Percentiles rank a stretch among this genome's conserved stretches.
Evolutionary conservation across 1,140 invertebrate species (phyloP).

Genomic region (Bathynomus jamesi): DNA sequence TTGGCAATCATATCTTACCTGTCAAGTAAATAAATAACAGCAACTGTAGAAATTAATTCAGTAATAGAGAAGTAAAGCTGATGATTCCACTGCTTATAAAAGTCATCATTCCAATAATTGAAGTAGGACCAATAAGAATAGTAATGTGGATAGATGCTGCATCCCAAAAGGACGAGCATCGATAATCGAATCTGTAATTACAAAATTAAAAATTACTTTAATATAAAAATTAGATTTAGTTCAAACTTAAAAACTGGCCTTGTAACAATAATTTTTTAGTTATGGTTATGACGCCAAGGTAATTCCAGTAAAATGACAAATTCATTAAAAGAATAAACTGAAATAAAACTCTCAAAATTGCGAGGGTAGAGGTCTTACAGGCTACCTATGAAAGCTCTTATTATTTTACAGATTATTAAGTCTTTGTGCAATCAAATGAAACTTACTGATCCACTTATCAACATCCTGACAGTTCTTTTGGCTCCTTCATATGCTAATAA

Average conservation of each 20-base stretch:
- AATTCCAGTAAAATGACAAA: background rate
- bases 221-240: background rate
- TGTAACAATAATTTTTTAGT: background rate
- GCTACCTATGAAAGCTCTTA: too few relatives aligned
- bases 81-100: constrained; percentile 65
- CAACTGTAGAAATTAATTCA: constrained; percentile 60
- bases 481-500: constrained; percentile 63
- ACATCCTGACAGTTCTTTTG: constrained; percentile 54
- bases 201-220: background rate
- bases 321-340: background rate
- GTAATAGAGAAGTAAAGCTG: constrained; percentile 65
- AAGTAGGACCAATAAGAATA: constrained; percentile 77
- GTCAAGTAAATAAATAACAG: constrained; percentile 49
- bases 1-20: constrained; percentile 43
- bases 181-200: constrained; percentile 49
- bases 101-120: constrained; percentile 78
- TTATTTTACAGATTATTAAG: too few relatives aligned
- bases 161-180: constrained; percentile 62
- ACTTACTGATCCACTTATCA: constrained; percentile 44
- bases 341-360: background rate
- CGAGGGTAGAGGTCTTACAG: too few relatives aligned
- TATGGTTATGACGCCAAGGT: background rate
- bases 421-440: too few relatives aligned
- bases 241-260: background rate
- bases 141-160: constrained; percentile 69